A percentile compares a stretch with the other conserved stretches of the same genome.
These are phyloP conservation scores for Spodoptera picta DNA, from an alignment of 2,888 invertebrate genomes.

Conservation along the genomic window DNA sequence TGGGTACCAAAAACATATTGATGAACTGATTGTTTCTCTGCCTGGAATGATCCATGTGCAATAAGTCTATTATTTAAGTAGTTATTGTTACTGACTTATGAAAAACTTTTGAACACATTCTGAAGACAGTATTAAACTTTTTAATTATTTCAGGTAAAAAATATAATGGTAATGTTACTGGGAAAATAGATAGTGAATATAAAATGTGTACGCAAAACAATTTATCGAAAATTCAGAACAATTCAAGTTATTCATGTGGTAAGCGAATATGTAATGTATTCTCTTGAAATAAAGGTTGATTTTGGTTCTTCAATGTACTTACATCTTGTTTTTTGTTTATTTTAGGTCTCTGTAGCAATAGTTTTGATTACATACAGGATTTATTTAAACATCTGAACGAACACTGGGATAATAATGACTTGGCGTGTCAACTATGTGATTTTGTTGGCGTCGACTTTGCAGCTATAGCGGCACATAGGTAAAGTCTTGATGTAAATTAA, in stretches of 20 bases:
- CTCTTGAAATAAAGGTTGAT: neutral
- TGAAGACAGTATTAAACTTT: neutral
- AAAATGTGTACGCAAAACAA: neutral
- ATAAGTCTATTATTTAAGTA: too few species aligned
- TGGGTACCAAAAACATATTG: too few species aligned
- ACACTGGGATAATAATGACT: slow-evolving; percentile 68
- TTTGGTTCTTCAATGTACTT: neutral
- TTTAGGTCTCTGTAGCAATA: slow-evolving; percentile 51
- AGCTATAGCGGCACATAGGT: slow-evolving; percentile 73
- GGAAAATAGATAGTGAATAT: slow-evolving; percentile 7
- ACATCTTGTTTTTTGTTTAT: slow-evolving; percentile 2
- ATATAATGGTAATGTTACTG: neutral
- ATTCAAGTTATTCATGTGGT: slow-evolving; percentile 29
- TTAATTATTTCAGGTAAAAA: slow-evolving; percentile 15
- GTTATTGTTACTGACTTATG: too few species aligned
- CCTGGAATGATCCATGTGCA: too few species aligned
- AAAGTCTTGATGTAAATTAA: slow-evolving; percentile 5
- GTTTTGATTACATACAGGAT: slow-evolving; percentile 3
- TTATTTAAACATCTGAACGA: slow-evolving; percentile 53
- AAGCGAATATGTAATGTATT: slow-evolving; percentile 11
- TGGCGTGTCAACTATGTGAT: slow-evolving; percentile 70
- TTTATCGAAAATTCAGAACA: neutral
- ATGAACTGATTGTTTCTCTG: too few species aligned
- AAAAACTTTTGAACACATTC: too few species aligned
- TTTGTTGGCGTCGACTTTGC: slow-evolving; percentile 71